A percentile compares a stretch with the other conserved stretches of the same genome.
phyloP scores from a whole-genome alignment of 2,113 vertebrate genomes.

The Python bivittatus region DNA sequence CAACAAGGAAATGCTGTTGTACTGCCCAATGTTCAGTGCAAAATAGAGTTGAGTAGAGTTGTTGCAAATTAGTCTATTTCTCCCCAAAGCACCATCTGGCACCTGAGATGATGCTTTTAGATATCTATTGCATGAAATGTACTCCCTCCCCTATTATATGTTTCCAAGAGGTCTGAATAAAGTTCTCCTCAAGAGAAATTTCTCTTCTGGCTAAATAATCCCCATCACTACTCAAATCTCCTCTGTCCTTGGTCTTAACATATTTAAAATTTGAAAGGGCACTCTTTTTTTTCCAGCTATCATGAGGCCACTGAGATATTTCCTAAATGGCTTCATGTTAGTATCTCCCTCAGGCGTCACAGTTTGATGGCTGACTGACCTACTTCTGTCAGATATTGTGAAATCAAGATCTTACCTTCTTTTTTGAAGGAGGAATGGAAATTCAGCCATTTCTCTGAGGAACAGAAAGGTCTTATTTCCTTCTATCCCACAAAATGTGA shows the following conservation, averaged over 20 bases:
- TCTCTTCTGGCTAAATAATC: conserved; percentile 2
- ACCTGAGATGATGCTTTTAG: not conserved
- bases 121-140: not conserved
- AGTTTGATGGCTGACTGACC: conserved; percentile 47
- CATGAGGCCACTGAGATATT: conserved; percentile 48
- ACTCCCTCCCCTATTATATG: not conserved
- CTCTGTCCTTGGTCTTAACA: conserved; percentile 78
- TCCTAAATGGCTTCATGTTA: conserved; percentile 67
- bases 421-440: conserved; percentile 13
- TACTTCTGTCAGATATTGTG: conserved; percentile 55
- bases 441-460: not conserved
- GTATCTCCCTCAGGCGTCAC: not conserved
- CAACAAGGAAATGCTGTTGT: not conserved
- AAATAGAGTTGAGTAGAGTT: conserved; percentile 6
- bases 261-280: conserved; percentile 32
- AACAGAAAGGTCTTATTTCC: not conserved
- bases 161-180: not conserved
- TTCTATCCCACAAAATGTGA: not conserved
- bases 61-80: conserved; percentile 20
- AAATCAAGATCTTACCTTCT: conserved; percentile 51
- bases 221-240: conserved; percentile 33
- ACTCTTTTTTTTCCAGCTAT: not conserved
- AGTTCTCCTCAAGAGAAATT: not conserved
- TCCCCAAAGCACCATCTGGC: not conserved
- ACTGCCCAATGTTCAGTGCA: not conserved